Evolutionary conservation across 2,888 invertebrate genomes (phyloP), one percentile per base, ranked within the genome.

Genomic region (Boloria selene): DNA sequence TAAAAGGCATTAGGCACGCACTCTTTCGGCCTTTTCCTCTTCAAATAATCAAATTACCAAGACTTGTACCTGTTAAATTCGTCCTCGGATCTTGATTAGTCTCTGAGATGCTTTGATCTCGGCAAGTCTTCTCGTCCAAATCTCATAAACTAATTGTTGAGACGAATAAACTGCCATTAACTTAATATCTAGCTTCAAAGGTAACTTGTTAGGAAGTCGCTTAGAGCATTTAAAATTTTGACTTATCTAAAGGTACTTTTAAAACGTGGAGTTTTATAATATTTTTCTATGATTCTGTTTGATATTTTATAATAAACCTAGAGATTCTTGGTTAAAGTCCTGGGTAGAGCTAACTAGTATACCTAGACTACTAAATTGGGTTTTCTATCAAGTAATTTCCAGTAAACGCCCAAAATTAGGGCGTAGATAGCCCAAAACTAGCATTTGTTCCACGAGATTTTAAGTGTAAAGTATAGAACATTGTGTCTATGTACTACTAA

Each of bases 21-120:
- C 65, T 55, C 55, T 53, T 61, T 61, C 59, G 22, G 45, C 45
- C 51, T 63, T 61, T 68, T 52, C 45, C 49, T 54, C 26, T 42
- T 60, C 61, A 65, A 55, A 68, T 68, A 70, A 70, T 70, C 65
- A 70, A 68, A 70, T 70, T 67, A 65, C 62, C 22, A 64, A 52
- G 64, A 56, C 49, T 60, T 52, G 44, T 64, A 64, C 67, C 69
- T 67, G 70, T 65, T 68, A 65, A 70, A 65, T 65, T 66, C 63
- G 61, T 67, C 64, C 65, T 64, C 67, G 62, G 59, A 61, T 59
- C 62, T 67, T 63, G 70, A 70, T 70, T 70, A 70, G 65, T 62
- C 69, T 26, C n/a, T 13, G 64, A 69, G 69, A 63, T 68, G 31
- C 59, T 59, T 59, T 59, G 59, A 59, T 59, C 59, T 49, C 7